Conservation (phyloP, 2,888 invertebrate species). For the Ennomos erosarius region DNA sequence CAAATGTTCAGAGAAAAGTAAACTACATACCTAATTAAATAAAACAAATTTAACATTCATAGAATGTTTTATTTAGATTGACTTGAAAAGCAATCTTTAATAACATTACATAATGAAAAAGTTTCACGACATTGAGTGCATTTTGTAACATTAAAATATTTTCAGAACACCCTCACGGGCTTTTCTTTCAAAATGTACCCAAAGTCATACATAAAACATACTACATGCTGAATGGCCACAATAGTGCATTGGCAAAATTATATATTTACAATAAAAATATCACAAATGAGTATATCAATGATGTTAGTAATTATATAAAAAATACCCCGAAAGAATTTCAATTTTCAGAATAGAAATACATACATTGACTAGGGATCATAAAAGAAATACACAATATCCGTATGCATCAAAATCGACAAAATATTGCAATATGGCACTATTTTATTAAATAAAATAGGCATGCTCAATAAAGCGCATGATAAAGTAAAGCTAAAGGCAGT, state of each 20-base stretch:
- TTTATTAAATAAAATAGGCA: conserved; percentile 76
- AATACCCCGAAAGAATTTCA: conserved; percentile 32
- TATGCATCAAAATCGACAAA: conserved; percentile 51
- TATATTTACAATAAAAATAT: conserved; percentile 75
- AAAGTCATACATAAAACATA: conserved; percentile 43
- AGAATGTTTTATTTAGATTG: conserved; percentile 81
- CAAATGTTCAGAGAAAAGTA: too few species aligned
- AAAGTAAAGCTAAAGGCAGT: conserved; percentile 73
- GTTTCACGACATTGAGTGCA: conserved; percentile 52
- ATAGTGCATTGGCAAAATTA: conserved; percentile 63
- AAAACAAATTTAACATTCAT: conserved; percentile 73
- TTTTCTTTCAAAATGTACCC: conserved; percentile 44
- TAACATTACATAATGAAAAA: conserved; percentile 60
- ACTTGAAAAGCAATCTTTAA: conserved; percentile 67
- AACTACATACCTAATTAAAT: conserved; percentile 38
- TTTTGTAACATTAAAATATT: conserved; percentile 46
- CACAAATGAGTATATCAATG: conserved; percentile 73
- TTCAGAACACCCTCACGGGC: conserved; percentile 4
- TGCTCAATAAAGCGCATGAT: conserved; percentile 55
- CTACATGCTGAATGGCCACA: conserved; percentile 72
- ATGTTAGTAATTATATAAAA: conserved; percentile 47
- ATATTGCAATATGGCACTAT: conserved; percentile 75
- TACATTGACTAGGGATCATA: conserved; percentile 70
- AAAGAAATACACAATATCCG: conserved; percentile 48
- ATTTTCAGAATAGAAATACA: conserved; percentile 52